A percentile compares a stretch with the other conserved stretches of the same genome.
These are phyloP conservation scores for Chrysolina haemoptera DNA, from an alignment of 2,888 invertebrate species.

Conservation along the genomic window DNA sequence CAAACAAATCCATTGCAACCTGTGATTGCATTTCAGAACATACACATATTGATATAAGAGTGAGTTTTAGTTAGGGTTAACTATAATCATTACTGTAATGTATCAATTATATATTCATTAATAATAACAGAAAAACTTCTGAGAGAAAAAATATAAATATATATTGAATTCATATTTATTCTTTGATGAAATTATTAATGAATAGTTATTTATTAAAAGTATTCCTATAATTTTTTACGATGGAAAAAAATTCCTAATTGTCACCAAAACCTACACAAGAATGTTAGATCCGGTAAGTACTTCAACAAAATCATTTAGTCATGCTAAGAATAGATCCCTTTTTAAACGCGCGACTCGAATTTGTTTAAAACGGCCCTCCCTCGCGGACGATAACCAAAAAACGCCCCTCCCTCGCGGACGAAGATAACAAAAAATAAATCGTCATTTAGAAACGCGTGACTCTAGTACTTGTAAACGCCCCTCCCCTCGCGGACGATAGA, in stretches of 20 bases:
- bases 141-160: slow-evolving; percentile 36
- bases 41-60: slow-evolving; percentile 31
- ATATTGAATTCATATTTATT: slow-evolving; percentile 32
- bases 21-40: slow-evolving; percentile 30
- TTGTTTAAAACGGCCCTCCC: slow-evolving; percentile 41
- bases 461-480: slow-evolving; percentile 43
- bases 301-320: slow-evolving; percentile 31
- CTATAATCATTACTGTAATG: slow-evolving; percentile 38
- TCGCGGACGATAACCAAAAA: slow-evolving; percentile 33
- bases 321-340: slow-evolving; percentile 32
- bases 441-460: slow-evolving; percentile 39
- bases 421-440: slow-evolving; percentile 26
- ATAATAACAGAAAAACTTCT: slow-evolving; percentile 37
- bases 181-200: slow-evolving; percentile 38
- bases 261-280: slow-evolving; percentile 40
- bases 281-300: slow-evolving; percentile 34
- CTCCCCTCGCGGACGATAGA: slow-evolving; percentile 45
- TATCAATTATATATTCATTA: slow-evolving; percentile 38
- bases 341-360: slow-evolving; percentile 37
- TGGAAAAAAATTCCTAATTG: slow-evolving; percentile 40
- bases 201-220: slow-evolving; percentile 31
- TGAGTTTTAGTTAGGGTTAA: slow-evolving; percentile 36
- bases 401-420: slow-evolving; percentile 44
- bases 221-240: slow-evolving; percentile 24
- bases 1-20: slow-evolving; percentile 38